These are phyloP conservation scores for Drosophila paramelanica DNA, from an alignment of 2,888 invertebrate genomes.

Conservation along the genomic window DNA sequence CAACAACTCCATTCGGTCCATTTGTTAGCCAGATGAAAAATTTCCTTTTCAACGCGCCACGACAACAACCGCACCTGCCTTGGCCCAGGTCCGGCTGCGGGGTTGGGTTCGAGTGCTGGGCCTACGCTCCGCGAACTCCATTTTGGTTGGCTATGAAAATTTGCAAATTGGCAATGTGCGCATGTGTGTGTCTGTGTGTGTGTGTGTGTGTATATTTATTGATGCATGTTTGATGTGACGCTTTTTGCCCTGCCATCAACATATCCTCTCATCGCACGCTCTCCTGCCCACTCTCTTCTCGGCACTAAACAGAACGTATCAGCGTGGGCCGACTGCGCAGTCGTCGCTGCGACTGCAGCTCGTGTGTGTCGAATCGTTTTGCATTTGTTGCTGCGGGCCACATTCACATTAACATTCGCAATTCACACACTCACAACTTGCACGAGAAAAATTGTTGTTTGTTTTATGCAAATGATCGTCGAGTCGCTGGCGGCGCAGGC, in stretches of 20 bases:
- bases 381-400: constrained; percentile 69
- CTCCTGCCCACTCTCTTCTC: constrained; percentile 14
- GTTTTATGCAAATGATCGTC: constrained; percentile 76
- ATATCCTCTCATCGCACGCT: not conserved
- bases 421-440: constrained; percentile 36
- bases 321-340: constrained; percentile 51
- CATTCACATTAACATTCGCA: constrained; percentile 58
- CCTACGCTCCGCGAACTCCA: constrained; percentile 30
- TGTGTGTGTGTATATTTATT: constrained; percentile 54
- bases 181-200: constrained; percentile 7
- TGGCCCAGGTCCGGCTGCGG: not conserved
- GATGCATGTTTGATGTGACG: constrained; percentile 79
- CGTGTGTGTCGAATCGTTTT: constrained; percentile 67
- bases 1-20: constrained; percentile 59
- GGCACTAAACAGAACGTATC: constrained; percentile 7
- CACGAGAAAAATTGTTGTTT: constrained; percentile 67
- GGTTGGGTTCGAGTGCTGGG: constrained; percentile 4
- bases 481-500: constrained; percentile 47
- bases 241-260: constrained; percentile 47
- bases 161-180: constrained; percentile 75
- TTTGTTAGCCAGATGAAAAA: constrained; percentile 72
- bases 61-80: constrained; percentile 67
- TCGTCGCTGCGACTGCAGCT: constrained; percentile 26
- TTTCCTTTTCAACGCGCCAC: constrained; percentile 73
- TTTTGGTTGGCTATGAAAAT: constrained; percentile 65